A percentile compares a stretch with the other conserved stretches of the same genome.
Evolutionary conservation across 2,888 invertebrate genomes (phyloP).

Genomic region (Psylliodes chrysocephalus): DNA sequence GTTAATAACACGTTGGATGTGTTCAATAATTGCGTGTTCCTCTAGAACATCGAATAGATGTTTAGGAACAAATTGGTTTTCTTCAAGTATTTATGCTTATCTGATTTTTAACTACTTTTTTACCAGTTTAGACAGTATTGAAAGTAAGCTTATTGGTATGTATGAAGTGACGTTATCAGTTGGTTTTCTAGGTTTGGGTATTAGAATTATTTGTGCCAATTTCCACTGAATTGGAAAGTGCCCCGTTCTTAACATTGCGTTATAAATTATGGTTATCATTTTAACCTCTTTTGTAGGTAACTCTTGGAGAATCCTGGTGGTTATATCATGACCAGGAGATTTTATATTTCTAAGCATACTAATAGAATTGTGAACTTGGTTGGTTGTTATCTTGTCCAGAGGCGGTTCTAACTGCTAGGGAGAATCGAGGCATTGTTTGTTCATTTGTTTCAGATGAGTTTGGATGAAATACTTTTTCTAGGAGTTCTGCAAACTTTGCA

Average conservation of each 20-base stretch:
- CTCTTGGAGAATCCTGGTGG: no score
- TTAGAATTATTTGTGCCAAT: not conserved
- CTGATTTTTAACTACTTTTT: no score
- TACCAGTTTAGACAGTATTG: not conserved
- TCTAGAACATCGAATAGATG: no score
- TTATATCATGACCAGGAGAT: no score
- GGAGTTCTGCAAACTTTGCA: not conserved
- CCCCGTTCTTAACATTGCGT: no score
- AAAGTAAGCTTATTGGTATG: not conserved
- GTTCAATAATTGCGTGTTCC: no score
- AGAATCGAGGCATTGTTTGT: not conserved
- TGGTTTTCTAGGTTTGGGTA: not conserved
- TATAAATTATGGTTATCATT: no score
- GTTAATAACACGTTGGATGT: no score
- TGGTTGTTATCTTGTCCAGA: not conserved
- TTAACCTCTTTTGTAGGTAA: no score
- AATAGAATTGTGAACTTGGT: not conserved
- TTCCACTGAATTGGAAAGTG: not conserved
- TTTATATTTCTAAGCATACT: no score
- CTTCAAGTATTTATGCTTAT: no score
- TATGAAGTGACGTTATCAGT: not conserved
- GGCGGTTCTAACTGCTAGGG: not conserved
- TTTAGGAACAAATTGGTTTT: no score
- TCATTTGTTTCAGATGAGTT: not conserved
- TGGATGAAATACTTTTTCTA: not conserved